Evolutionary conservation across 2,797 vertebrate genomes (phyloP), one percentile per base, ranked within the genome.

Genomic region (Bryconaethiops microstoma): DNA sequence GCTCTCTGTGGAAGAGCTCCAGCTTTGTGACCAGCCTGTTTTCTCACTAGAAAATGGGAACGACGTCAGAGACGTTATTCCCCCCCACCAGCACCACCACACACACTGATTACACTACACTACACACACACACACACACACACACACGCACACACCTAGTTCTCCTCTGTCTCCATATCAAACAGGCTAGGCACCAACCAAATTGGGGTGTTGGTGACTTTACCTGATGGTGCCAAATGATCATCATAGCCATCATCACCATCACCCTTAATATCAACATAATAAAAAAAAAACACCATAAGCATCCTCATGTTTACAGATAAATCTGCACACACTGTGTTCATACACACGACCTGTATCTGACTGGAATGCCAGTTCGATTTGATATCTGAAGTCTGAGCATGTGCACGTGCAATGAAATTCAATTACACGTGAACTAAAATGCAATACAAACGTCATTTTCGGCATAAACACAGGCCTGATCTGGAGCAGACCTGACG

Each of bases 41-140:
- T 68, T 68, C 19, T 68, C 65, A 2, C 65, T 12, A 68, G 39
- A 68, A 68, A 68, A 68, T 68, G 65, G 65, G 17, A 68, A 45
- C 65, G 45, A 68, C 65, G 65, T 68, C 65, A 68, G 65, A 68
- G 39, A 40, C 65, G 65, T 68, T 68, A 19, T 4, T 4, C 7
- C 64, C 64, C 39, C 39, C 35, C 29, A 2, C 8, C 29, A 29
- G 29, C 29, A 29, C 3, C 29, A 29, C 35, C 35, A 52, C 13
- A 52, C 48, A 52, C 48, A 52, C 48, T 35, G 2, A 35, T 35
- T 35, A 35, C 29, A 29, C 29, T 3, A 29, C 29, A 29, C 29
- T 3, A 29, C 29, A 29, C 35, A 35, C 45, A 48, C 45, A 48
- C 45, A 48, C 45, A 48, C 45, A 48, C 45, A 48, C 45, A 29